Evolutionary conservation across 2,113 vertebrate species (phyloP).

Genomic region (Sitta europaea): DNA sequence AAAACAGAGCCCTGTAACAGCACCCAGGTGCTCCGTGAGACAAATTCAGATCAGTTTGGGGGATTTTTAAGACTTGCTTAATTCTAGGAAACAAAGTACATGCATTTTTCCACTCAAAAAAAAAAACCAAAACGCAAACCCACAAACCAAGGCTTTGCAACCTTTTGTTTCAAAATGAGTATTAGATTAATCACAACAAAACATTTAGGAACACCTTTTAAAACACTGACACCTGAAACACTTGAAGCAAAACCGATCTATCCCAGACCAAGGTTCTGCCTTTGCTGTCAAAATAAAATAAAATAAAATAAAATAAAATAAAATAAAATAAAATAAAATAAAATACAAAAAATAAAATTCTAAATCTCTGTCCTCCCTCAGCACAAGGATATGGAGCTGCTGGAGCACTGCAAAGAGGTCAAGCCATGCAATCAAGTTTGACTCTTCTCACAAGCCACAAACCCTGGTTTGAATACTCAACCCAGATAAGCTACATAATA

Average conservation of each 20-base stretch:
- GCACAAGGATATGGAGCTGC: neutral
- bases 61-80: neutral
- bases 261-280: neutral
- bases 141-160: neutral
- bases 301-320: neutral
- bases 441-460: neutral
- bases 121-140: rapidly evolving
- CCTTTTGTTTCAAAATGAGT: neutral
- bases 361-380: too few species aligned
- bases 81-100: neutral
- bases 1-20: neutral
- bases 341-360: neutral
- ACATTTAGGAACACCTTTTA: neutral
- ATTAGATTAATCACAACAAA: neutral
- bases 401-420: neutral
- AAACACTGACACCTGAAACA: neutral
- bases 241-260: neutral
- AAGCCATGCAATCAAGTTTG: neutral
- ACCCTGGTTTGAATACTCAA: neutral
- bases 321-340: neutral
- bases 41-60: neutral
- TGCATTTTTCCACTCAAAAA: neutral
- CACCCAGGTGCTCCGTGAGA: neutral
- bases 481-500: neutral
- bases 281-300: neutral